These are phyloP conservation scores for Plebejus argus DNA, from an alignment of 2,888 invertebrate genomes.

Conservation along the genomic window DNA sequence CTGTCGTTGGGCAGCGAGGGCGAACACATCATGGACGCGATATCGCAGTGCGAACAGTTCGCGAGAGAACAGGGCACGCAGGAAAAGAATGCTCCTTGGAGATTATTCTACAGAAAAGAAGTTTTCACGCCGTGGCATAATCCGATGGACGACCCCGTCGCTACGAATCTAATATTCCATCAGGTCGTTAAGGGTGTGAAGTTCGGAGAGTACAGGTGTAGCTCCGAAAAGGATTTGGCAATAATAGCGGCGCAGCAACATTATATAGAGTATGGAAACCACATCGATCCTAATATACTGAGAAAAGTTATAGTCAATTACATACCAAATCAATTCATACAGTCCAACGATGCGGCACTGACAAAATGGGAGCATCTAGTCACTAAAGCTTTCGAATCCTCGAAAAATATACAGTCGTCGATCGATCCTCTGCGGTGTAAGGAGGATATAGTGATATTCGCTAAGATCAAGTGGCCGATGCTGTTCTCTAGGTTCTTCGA, in stretches of 20 bases:
- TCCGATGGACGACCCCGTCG: conserved; percentile 88
- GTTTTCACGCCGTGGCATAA: conserved; percentile 97
- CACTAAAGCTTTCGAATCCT: conserved; percentile 85
- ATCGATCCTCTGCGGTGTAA: conserved; percentile 86
- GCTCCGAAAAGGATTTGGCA: conserved; percentile 91
- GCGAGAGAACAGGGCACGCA: conserved; percentile 93
- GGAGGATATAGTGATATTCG: conserved; percentile 94
- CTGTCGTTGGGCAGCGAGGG: conserved; percentile 93
- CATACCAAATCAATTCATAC: conserved; percentile 88
- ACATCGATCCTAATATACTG: conserved; percentile 85
- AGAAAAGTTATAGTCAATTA: conserved; percentile 88
- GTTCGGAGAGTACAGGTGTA: conserved; percentile 94
- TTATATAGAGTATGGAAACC: conserved; percentile 89
- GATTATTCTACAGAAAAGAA: conserved; percentile 92
- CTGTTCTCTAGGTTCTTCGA: conserved; percentile 97
- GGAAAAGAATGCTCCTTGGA: conserved; percentile 93
- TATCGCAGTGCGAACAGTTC: conserved; percentile 97
- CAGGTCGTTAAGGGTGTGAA: conserved; percentile 94
- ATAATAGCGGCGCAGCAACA: conserved; percentile 95
- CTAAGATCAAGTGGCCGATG: conserved; percentile 96
- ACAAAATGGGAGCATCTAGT: conserved; percentile 88
- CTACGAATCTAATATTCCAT: conserved; percentile 94
- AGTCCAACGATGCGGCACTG: conserved; percentile 82
- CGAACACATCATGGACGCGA: conserved; percentile 97
- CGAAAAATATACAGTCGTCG: conserved; percentile 86